A percentile compares a stretch with the other conserved stretches of the same genome.
Conservation (phyloP, 2,888 invertebrate species). For the Pelosia muscerda region DNA sequence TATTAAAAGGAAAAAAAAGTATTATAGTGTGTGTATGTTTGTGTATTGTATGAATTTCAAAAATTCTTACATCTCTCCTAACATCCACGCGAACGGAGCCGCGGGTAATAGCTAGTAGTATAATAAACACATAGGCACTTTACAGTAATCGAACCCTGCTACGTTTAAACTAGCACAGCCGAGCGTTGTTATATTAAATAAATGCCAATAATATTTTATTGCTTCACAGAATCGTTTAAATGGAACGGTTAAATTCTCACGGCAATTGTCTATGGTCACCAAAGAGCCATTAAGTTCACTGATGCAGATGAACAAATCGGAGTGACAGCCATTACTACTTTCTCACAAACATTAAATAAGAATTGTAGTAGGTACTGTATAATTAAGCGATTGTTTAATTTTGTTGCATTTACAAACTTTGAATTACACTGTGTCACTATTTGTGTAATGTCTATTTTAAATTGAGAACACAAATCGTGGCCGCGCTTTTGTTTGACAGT, state of each 20-base stretch:
- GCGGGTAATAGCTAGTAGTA: too few species aligned
- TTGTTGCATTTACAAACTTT: constrained; percentile 1
- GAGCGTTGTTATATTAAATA: not conserved
- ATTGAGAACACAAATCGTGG: not conserved
- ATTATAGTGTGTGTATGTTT: too few species aligned
- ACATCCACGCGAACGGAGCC: too few species aligned
- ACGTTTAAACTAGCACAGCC: not conserved
- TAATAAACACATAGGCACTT: not conserved
- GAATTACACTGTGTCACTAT: constrained; percentile 9
- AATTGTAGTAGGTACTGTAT: not conserved
- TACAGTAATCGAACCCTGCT: not conserved
- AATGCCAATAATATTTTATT: not conserved
- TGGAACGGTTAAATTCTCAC: constrained; percentile 34
- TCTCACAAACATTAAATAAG: constrained; percentile 12
- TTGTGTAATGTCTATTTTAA: constrained; percentile 4
- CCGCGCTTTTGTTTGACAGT: not conserved
- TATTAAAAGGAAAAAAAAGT: too few species aligned
- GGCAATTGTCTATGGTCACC: constrained; percentile 43
- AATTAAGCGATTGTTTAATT: constrained; percentile 5
- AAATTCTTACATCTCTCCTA: too few species aligned
- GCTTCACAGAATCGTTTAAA: not conserved
- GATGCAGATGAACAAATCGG: constrained; percentile 48
- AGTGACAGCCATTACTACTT: constrained; percentile 41
- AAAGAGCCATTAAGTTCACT: constrained; percentile 37
- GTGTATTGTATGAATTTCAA: too few species aligned